Conservation (phyloP, 2,113 vertebrate genomes). For the Speoplatyrhinus poulsoni region DNA sequence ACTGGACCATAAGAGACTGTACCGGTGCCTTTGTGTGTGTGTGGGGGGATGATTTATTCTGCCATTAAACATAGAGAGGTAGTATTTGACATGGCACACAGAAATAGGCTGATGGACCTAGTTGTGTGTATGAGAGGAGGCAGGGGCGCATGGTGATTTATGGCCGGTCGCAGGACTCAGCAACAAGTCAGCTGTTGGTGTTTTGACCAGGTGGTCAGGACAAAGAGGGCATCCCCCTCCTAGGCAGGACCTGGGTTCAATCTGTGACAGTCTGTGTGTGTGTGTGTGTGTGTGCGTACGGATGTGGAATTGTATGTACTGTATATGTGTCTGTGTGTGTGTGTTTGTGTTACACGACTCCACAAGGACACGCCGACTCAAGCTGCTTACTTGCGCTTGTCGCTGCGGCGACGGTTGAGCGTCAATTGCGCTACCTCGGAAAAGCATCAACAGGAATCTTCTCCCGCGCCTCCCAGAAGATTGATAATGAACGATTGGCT, state of each 20-base stretch:
- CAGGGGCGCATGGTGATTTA: slow-evolving; percentile 67
- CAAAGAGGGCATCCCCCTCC: slow-evolving; percentile 70
- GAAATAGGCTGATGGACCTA: slow-evolving; percentile 24
- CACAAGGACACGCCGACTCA: slow-evolving; percentile 58
- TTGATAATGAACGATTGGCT: slow-evolving; percentile 84
- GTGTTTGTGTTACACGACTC: slow-evolving; percentile 49
- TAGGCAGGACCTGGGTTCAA: slow-evolving; percentile 55
- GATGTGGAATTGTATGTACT: slow-evolving; percentile 17
- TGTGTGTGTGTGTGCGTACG: slow-evolving; percentile 13
- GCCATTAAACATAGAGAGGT: slow-evolving; percentile 50
- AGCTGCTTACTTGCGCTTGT: slow-evolving; percentile 51
- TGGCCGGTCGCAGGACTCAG: slow-evolving; percentile 62
- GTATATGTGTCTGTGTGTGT: slow-evolving; percentile 41
- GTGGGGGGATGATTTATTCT: slow-evolving; percentile 14
- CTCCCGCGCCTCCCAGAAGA: slow-evolving; percentile 73
- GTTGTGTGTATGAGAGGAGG: slow-evolving; percentile 22
- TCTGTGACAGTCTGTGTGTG: slow-evolving; percentile 25
- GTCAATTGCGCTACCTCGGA: slow-evolving; percentile 66
- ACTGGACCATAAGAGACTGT: background rate
- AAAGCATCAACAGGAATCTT: slow-evolving; percentile 71
- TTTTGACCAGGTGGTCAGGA: slow-evolving; percentile 80
- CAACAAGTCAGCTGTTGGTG: slow-evolving; percentile 77
- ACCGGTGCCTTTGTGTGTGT: slow-evolving; percentile 7
- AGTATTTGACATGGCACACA: slow-evolving; percentile 30
- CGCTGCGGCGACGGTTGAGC: slow-evolving; percentile 57